Percentiles rank a stretch among this genome's conserved stretches.
phyloP scores from a whole-genome alignment of 2,113 vertebrate species.

The Nannospalax galili region DNA sequence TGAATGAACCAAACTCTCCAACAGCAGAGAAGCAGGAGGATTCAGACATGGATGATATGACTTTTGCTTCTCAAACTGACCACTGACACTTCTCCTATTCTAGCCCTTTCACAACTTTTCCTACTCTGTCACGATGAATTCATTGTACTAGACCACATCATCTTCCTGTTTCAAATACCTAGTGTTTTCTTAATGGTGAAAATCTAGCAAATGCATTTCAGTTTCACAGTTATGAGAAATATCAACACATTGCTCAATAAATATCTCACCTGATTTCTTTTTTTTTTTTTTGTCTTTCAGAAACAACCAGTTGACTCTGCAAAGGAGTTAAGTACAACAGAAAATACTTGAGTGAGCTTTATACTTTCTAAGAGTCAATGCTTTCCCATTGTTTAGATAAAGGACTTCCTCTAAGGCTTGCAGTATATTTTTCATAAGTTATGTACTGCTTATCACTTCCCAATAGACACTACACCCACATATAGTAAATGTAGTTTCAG shows the following conservation, averaged over 20 bases:
- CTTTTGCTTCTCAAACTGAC: background rate
- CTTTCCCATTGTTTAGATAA: background rate
- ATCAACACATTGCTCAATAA: background rate
- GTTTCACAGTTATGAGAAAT: background rate
- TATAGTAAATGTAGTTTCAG: background rate
- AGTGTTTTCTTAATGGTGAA: background rate
- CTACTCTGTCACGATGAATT: background rate
- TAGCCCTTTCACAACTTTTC: background rate
- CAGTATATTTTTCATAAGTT: background rate
- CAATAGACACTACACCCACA: background rate
- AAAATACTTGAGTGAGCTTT: background rate
- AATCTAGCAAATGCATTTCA: background rate
- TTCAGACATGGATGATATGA: background rate
- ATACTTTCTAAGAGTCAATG: background rate
- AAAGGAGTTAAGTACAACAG: background rate
- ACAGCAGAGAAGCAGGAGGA: background rate
- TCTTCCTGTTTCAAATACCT: background rate
- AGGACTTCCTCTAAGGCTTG: background rate
- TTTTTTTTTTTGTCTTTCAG: background rate
- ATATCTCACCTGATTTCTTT: background rate
- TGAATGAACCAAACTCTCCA: background rate
- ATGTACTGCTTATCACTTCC: background rate
- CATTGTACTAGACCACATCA: background rate
- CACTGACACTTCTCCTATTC: background rate
- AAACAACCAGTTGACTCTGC: background rate